Conservation (phyloP, 2,888 invertebrate genomes). For the Epirrita christyi region DNA sequence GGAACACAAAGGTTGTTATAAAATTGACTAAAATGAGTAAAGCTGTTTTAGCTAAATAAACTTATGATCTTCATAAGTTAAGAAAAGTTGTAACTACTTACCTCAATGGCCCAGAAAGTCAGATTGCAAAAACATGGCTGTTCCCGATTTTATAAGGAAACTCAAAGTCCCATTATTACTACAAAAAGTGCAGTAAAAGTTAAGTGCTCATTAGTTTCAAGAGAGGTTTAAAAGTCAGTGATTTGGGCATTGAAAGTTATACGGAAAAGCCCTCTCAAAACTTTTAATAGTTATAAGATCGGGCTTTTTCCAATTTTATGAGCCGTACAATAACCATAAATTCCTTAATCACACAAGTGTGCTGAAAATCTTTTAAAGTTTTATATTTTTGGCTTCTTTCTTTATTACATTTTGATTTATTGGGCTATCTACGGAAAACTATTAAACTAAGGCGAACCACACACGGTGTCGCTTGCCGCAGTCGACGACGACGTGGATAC, state of each 20-base stretch:
- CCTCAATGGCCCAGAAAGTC: background rate
- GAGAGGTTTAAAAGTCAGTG: slow-evolving; percentile 47
- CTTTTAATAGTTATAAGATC: slow-evolving; percentile 33
- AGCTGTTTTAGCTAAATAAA: no score
- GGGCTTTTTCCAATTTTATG: slow-evolving; percentile 31
- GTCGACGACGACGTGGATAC: no score
- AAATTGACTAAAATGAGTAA: no score
- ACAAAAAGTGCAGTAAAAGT: slow-evolving; percentile 66
- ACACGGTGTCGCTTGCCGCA: no score
- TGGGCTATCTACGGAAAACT: background rate
- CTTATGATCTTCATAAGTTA: no score
- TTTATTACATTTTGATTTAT: slow-evolving; percentile 25
- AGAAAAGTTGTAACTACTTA: background rate
- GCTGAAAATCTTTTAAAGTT: slow-evolving; percentile 19
- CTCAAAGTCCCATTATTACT: slow-evolving; percentile 69
- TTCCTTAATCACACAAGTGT: slow-evolving; percentile 17
- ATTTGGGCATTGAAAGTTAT: slow-evolving; percentile 41
- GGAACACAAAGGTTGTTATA: no score
- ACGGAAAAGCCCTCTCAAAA: slow-evolving; percentile 29
- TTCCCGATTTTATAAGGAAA: slow-evolving; percentile 55
- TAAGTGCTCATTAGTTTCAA: slow-evolving; percentile 60
- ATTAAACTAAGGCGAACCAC: background rate
- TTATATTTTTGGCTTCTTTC: slow-evolving; percentile 6
- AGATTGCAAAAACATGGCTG: slow-evolving; percentile 36
- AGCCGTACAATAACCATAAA: slow-evolving; percentile 27